Base-by-base conservation (phyloP, 53 echinoderm and acorn worm genomes). In the Paelopatides confundens region DNA sequence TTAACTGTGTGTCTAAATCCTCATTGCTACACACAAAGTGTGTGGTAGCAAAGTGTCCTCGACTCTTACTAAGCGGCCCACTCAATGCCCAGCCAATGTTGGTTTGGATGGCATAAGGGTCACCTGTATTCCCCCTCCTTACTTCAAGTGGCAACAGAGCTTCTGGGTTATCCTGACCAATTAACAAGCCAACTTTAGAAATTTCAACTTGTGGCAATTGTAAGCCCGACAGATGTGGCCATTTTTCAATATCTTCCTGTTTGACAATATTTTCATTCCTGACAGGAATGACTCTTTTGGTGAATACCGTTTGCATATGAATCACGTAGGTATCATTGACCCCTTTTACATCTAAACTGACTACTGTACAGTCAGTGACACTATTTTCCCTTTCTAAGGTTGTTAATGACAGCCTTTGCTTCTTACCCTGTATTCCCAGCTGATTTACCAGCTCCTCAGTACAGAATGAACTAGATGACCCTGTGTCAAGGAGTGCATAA, bases 151-250 rank as follows among this genome's bases (percentile, higher is more conserved):
- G 90, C 17, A 82, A 33, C 65, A 88, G 49, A 18, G 70, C 90
- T 15, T 90, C 85, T 14, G 93, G 93, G 12, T 36, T 69, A 88
- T 93, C 85, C 50, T 88, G 87, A 3, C 90, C 93, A 85, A 93
- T 93, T 5, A 93, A 78, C 50, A 92, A 35, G 18, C 52, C 74
- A 0, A 92, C 78, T 12, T 76, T 88, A 52, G 66, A 27, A 9
- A n/a, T 33, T 32, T 50, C 66, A 35, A 81, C 63, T 37, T 37
- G 46, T 14, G 84, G 82, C 12, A 90, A 28, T 31, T 82, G 36
- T 15, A 87, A 81, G 40, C 81, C 93, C 11, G 31, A n/a, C 27
- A 90, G 76, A 35, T 90, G 90, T 76, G 74, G 15, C 63, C 74
- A 92, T 31, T 38, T 43, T 5, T 23, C 4, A 17, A 85, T 32